Percentiles rank a stretch among this genome's conserved stretches.
Evolutionary conservation across 53 echinoderm and acorn worm species (phyloP).

Genomic region (Holothuria leucospilota): DNA sequence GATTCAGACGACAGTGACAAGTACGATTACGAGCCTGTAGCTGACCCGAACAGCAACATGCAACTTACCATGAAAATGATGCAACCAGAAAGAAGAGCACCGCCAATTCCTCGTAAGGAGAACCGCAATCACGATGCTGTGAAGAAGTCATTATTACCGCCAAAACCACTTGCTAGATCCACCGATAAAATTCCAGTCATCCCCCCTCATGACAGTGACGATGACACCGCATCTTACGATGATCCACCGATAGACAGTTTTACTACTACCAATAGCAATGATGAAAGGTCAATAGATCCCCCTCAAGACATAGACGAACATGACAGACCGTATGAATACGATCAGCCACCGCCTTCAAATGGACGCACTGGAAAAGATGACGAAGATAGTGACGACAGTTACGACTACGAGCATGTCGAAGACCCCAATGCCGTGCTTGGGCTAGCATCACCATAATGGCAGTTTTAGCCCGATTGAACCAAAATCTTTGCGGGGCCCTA

Average conservation of each 20-base stretch:
- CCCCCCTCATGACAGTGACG: too few species aligned
- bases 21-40: slow-evolving; percentile 1
- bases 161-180: too few species aligned
- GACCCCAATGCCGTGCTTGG: not conserved
- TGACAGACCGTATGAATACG: slow-evolving; percentile 2
- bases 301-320: not conserved
- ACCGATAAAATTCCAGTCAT: too few species aligned
- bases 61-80: not conserved
- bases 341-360: slow-evolving; percentile 3
- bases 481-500: not conserved
- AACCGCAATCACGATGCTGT: too few species aligned
- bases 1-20: slow-evolving; percentile 19
- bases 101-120: too few species aligned
- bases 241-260: too few species aligned
- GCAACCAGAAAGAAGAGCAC: not conserved
- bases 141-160: too few species aligned
- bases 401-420: slow-evolving; percentile 9
- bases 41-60: not conserved
- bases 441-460: not conserved
- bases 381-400: slow-evolving; percentile 13
- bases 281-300: too few species aligned
- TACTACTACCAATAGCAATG: too few species aligned
- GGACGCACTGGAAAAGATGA: not conserved
- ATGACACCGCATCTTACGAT: too few species aligned
- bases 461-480: not conserved